Conservation (phyloP, 2,888 invertebrate genomes). For the Eilema griseolum region DNA sequence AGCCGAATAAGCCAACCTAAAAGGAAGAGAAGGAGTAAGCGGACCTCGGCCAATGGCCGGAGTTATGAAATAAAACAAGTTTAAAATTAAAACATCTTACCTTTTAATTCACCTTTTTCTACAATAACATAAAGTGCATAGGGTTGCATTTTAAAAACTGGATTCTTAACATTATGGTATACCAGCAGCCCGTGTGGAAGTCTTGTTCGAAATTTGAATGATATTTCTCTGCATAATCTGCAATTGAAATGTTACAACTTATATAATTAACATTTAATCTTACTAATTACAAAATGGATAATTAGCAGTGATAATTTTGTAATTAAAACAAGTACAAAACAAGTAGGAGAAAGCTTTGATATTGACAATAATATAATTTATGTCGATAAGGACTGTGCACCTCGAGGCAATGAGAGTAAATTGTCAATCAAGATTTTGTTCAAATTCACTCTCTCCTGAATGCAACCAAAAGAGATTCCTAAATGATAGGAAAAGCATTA, state of each 20-base stretch:
- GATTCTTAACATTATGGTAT: constrained; percentile 96
- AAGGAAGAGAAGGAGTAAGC: too few species aligned
- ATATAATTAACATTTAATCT: not conserved
- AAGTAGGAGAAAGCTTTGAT: not conserved
- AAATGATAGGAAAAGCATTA: too few species aligned
- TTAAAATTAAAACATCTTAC: constrained; percentile 52
- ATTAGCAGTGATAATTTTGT: not conserved
- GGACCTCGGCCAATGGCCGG: not conserved
- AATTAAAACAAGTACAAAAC: not conserved
- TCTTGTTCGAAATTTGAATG: constrained; percentile 95
- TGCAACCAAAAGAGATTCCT: too few species aligned
- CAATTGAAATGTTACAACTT: constrained; percentile 48
- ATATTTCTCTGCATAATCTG: constrained; percentile 95
- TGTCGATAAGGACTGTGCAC: not conserved
- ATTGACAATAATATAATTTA: not conserved
- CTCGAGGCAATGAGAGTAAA: not conserved
- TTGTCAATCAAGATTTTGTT: not conserved
- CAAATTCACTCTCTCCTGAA: not conserved
- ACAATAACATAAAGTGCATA: constrained; percentile 97
- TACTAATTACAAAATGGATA: not conserved
- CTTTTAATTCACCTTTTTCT: constrained; percentile 95
- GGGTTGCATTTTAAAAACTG: constrained; percentile 93
- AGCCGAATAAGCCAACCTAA: too few species aligned
- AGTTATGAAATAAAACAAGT: constrained; percentile 4
- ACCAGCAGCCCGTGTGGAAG: constrained; percentile 95